Evolutionary conservation across 2,797 vertebrate species (phyloP).

Genomic region (Acrossocheilus wenchowensis): DNA sequence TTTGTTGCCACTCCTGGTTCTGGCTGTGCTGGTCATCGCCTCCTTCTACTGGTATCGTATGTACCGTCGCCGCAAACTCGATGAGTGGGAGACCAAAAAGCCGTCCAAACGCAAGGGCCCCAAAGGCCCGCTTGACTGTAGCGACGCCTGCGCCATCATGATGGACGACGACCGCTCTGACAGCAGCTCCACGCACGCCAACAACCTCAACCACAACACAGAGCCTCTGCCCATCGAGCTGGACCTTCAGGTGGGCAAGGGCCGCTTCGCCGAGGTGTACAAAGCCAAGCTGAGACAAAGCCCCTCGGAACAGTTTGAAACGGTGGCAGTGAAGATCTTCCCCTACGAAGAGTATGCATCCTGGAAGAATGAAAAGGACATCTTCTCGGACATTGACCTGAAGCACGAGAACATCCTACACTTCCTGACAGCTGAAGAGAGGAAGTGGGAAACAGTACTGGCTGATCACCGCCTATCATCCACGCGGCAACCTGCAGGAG

Average conservation of each 20-base stretch:
- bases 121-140: constrained; percentile 86
- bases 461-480: constrained; percentile 95
- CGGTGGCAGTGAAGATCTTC: constrained; percentile 97
- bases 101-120: constrained; percentile 79
- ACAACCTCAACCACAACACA: constrained; percentile 97
- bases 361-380: constrained; percentile 98
- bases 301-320: constrained; percentile 94
- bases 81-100: constrained; percentile 85
- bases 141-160: constrained; percentile 91
- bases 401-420: constrained; percentile 94
- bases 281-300: constrained; percentile 95
- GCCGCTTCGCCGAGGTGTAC: constrained; percentile 95
- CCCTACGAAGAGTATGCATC: constrained; percentile 93
- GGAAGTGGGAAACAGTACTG: constrained; percentile 95
- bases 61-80: constrained; percentile 80
- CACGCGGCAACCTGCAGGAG: constrained; percentile 91
- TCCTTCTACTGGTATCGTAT: constrained; percentile 89
- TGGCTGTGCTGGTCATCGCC: constrained; percentile 80
- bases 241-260: constrained; percentile 92
- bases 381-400: constrained; percentile 94
- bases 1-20: constrained; percentile 86
- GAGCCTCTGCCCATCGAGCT: constrained; percentile 94
- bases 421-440: constrained; percentile 93
- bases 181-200: constrained; percentile 96
- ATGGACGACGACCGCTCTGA: constrained; percentile 92